Conservation (phyloP, 2,888 invertebrate species). For the Leistus spinibarbis region DNA sequence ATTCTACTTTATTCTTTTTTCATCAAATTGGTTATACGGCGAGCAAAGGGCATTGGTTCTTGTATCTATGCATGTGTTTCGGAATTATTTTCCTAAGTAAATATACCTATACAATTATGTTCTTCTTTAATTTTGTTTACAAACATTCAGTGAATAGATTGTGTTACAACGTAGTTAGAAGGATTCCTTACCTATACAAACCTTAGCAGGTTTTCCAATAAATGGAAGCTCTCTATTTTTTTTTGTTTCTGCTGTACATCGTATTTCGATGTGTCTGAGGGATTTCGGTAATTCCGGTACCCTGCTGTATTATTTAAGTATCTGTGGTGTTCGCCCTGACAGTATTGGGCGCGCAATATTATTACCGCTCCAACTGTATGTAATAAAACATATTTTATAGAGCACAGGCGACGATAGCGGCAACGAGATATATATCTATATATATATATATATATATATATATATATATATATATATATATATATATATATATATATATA, state of each 20-base stretch:
- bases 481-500: not conserved
- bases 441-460: too few species aligned
- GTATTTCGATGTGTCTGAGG: conserved; percentile 24
- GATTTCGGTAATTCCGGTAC: conserved; percentile 21
- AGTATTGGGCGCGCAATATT: conserved; percentile 33
- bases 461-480: too few species aligned
- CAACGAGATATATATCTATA: not conserved
- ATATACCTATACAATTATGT: too few species aligned
- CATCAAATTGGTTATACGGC: too few species aligned
- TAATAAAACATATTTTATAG: conserved; percentile 38
- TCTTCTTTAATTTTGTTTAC: too few species aligned
- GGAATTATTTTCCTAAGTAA: too few species aligned
- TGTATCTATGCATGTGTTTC: too few species aligned
- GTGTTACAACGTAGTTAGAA: too few species aligned
- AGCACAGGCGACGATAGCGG: conserved; percentile 26
- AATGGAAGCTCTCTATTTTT: not conserved
- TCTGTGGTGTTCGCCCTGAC: conserved; percentile 31
- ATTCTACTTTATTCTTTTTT: too few species aligned
- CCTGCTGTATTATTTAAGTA: conserved; percentile 35
- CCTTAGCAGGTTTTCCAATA: not conserved
- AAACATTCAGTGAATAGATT: too few species aligned
- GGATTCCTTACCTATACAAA: not conserved
- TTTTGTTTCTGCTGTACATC: conserved; percentile 19
- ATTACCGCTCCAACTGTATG: conserved; percentile 34
- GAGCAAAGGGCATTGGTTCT: too few species aligned